phyloP scores from a whole-genome alignment of 2,113 vertebrate genomes.

The Machaerirhynchus nigripectus region DNA sequence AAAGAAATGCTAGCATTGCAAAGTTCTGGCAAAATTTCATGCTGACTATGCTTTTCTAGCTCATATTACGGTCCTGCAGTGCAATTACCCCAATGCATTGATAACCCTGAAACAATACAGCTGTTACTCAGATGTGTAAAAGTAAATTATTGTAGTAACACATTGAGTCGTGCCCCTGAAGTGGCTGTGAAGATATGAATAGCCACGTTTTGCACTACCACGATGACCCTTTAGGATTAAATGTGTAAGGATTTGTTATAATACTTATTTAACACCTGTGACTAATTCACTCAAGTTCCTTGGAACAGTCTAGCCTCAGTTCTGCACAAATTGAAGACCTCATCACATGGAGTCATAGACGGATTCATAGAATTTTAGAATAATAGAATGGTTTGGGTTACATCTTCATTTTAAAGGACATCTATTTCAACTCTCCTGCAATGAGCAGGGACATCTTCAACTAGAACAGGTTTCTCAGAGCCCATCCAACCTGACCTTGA shows the following conservation, averaged over 20 bases:
- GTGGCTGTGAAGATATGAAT: neutral
- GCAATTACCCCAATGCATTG: neutral
- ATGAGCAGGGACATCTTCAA: neutral
- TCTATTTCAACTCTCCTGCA: neutral
- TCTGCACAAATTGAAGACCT: neutral
- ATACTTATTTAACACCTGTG: neutral
- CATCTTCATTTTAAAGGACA: neutral
- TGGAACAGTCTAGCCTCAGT: neutral
- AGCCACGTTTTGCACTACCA: neutral
- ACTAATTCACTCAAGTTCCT: neutral
- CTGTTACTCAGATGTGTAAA: neutral
- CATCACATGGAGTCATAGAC: neutral
- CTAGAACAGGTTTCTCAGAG: neutral
- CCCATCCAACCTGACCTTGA: neutral
- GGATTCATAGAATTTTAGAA: neutral
- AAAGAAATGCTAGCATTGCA: neutral
- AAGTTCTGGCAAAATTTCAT: neutral
- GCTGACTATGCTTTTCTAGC: neutral
- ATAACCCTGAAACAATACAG: neutral
- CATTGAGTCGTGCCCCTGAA: neutral
- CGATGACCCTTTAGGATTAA: neutral
- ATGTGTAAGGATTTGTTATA: neutral
- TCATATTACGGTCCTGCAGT: neutral
- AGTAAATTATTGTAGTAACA: neutral
- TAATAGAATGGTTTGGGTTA: neutral